Percentiles rank a stretch among this genome's conserved stretches.
phyloP scores from a whole-genome alignment of 2,797 vertebrate species.

The Cynodonichthys magdalenae region DNA sequence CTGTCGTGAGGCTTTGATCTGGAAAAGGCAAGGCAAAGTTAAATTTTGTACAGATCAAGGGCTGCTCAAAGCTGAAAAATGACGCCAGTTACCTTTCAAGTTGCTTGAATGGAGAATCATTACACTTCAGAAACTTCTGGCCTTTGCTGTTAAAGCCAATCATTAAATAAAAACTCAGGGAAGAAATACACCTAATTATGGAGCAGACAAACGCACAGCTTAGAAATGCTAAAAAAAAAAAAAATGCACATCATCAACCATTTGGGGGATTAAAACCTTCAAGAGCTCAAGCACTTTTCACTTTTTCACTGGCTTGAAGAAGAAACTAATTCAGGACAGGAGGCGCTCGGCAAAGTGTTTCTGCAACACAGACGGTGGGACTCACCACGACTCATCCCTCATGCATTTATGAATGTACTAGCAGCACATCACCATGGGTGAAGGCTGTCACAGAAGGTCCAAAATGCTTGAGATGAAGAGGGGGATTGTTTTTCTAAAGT shows the following conservation, averaged over 20 bases:
- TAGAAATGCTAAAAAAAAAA: conserved; percentile 39
- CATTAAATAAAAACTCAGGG: conserved; percentile 77
- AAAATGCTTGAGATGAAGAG: not conserved
- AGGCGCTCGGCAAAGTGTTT: conserved; percentile 43
- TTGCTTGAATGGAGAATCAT: conserved; percentile 77
- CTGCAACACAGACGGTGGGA: conserved; percentile 49
- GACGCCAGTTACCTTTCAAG: conserved; percentile 72
- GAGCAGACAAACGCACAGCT: conserved; percentile 67
- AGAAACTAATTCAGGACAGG: conserved; percentile 58
- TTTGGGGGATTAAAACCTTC: conserved; percentile 63
- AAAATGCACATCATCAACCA: conserved; percentile 53
- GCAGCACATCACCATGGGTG: conserved; percentile 12
- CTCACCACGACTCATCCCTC: conserved; percentile 44
- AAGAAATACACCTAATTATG: conserved; percentile 81
- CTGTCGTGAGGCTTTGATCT: conserved; percentile 78
- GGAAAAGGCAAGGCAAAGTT: conserved; percentile 69
- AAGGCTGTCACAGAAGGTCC: conserved; percentile 21
- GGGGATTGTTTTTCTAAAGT: not conserved
- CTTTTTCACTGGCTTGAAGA: conserved; percentile 53
- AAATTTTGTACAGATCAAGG: conserved; percentile 82
- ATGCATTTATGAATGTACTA: conserved; percentile 41
- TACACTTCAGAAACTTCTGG: conserved; percentile 75
- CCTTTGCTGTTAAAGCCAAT: conserved; percentile 75
- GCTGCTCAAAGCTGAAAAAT: conserved; percentile 76
- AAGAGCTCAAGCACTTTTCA: conserved; percentile 62